Evolutionary conservation across 2,888 invertebrate genomes (phyloP), one percentile per base, ranked within the genome.

Genomic region (Agapostemon virescens): DNA sequence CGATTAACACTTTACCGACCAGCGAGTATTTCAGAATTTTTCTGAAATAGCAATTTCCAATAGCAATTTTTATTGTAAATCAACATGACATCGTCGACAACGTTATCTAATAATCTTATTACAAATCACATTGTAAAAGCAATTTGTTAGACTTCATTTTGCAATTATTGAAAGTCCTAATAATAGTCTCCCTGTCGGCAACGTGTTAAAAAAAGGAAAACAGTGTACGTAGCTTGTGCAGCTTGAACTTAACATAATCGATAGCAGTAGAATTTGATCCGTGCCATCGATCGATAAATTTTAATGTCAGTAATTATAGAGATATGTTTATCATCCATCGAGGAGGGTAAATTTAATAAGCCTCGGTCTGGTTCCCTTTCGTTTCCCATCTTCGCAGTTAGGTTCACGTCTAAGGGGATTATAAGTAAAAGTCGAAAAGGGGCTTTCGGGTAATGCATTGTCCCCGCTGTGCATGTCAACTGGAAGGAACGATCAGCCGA

Each of bases 371-470:
- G 26, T 73, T 78, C 81, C 84, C 86, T 73, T 75, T 75, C 81
- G 55, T 83, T 79, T 75, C 82, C 82, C 75, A 70, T 84, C 84
- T 82, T 79, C 61, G 72, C 74, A 64, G 79, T 45, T 36, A 72
- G 74, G 71, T 23, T 79, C 26, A 66, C 77, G 78, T 79, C 77
- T 76, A 76, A 87, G 80, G 72, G 84, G 83, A 86, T 87, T 84
- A 84, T 66, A 83, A 79, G 81, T 81, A 75, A 80, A 82, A 83
- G 84, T 84, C 81, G 79, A 84, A 78, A 72, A 77, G 81, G 85
- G 78, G 78, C 79, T 73, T 77, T 70, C 58, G 75, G 68, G 66
- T 81, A 80, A 84, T 74, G 76, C 69, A 78, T 80, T 71, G 82
- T 71, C 77, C 55, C 75, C 40, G 33, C 26, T 33, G 67, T 63